These are phyloP conservation scores for Drosophila pectinifera DNA, from an alignment of 1,140 invertebrate species.

Conservation along the genomic window DNA sequence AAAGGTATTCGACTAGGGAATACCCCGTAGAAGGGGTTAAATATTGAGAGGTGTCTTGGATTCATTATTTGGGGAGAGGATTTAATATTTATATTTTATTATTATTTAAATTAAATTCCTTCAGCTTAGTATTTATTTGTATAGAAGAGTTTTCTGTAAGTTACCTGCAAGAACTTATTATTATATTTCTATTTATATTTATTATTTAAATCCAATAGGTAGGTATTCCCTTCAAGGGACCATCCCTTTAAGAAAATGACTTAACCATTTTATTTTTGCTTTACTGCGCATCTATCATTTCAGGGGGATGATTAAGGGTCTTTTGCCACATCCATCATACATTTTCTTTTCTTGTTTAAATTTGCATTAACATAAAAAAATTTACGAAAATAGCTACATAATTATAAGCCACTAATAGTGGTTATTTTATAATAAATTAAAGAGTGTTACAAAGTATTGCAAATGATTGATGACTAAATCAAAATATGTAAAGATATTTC, in stretches of 20 bases:
- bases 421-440: not conserved
- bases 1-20: not conserved
- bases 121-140: not conserved
- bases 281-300: slow-evolving; percentile 23
- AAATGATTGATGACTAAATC: not conserved
- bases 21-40: slow-evolving; percentile 3
- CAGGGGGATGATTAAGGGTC: slow-evolving; percentile 22
- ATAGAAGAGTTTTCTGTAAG: not conserved
- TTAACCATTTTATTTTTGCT: not conserved
- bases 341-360: slow-evolving; percentile 34
- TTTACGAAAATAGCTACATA: not conserved
- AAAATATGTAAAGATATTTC: not conserved
- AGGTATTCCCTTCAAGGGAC: too few species aligned
- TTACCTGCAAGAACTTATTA: too few species aligned
- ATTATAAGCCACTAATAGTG: not conserved
- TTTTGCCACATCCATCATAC: slow-evolving; percentile 52
- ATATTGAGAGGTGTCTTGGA: not conserved
- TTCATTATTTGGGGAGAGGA: too few species aligned
- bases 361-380: slow-evolving; percentile 20
- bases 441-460: not conserved
- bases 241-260: too few species aligned
- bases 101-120: too few species aligned
- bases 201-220: not conserved
- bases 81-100: too few species aligned
- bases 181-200: not conserved